Percentiles rank a stretch among this genome's conserved stretches.
Evolutionary conservation across 2,113 vertebrate species (phyloP).

Genomic region (Upupa epops): DNA sequence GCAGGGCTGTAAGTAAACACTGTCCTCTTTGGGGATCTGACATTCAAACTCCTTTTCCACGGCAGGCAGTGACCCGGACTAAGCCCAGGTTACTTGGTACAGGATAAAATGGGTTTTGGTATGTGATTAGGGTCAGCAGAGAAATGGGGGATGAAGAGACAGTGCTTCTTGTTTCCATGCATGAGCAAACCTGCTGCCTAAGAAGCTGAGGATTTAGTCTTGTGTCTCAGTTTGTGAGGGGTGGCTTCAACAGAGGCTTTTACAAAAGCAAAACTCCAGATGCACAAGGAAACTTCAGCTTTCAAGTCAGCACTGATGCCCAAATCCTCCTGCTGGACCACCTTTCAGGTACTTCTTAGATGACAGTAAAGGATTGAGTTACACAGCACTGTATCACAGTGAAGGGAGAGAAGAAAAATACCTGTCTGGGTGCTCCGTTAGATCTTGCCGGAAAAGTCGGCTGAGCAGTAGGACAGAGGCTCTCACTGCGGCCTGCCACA

Average conservation of each 20-base stretch:
- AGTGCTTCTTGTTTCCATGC: neutral
- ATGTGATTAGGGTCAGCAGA: fast-evolving
- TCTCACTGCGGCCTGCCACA: fast-evolving
- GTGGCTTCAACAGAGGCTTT: neutral
- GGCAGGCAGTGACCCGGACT: neutral
- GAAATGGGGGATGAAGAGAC: neutral
- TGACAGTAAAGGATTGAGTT: neutral
- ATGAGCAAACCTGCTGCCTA: neutral
- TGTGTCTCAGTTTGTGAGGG: neutral
- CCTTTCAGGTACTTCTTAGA: neutral
- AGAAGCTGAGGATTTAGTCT: neutral
- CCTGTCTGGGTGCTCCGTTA: fast-evolving
- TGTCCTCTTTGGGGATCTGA: neutral
- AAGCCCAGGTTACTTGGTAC: neutral
- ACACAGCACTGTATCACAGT: neutral
- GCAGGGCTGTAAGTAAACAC: neutral
- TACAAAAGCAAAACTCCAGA: neutral
- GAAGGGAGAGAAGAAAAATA: fast-evolving
- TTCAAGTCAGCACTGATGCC: neutral
- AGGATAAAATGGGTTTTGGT: neutral
- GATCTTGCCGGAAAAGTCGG: neutral
- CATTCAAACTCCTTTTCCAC: neutral
- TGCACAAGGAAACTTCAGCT: neutral
- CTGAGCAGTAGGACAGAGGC: neutral
- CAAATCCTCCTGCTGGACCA: neutral